Percentiles rank a stretch among this genome's conserved stretches.
Conservation (phyloP, 2,888 invertebrate species). For the Apotomis betuletana region DNA sequence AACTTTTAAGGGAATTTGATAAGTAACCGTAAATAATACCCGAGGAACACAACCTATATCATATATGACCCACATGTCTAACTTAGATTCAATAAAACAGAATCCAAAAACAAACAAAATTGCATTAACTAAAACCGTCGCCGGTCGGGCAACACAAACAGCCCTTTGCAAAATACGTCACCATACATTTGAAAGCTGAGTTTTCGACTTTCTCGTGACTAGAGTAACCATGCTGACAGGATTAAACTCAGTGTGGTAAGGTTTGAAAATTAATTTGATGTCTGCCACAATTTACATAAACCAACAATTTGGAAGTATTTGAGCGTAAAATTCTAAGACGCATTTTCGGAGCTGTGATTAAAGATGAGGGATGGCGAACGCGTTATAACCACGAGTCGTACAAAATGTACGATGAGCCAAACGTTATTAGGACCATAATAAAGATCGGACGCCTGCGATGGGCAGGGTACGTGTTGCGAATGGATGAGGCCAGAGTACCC, state of each 20-base stretch:
- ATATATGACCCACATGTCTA: conserved; percentile 21
- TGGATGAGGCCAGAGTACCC: too few relatives aligned
- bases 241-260: neutral
- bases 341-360: too few relatives aligned
- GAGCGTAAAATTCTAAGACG: too few relatives aligned
- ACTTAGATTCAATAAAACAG: conserved; percentile 16
- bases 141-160: conserved; percentile 28
- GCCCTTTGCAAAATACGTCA: conserved; percentile 40
- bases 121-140: conserved; percentile 34
- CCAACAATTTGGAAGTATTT: too few relatives aligned
- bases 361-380: too few relatives aligned
- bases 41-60: neutral
- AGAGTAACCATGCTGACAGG: neutral
- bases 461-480: too few relatives aligned
- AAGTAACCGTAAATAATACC: neutral
- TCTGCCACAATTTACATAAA: too few relatives aligned
- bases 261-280: too few relatives aligned
- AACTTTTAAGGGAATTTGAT: neutral
- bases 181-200: conserved; percentile 40
- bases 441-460: too few relatives aligned
- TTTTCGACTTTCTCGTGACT: conserved; percentile 29
- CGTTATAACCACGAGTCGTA: too few relatives aligned
- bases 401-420: too few relatives aligned
- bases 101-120: conserved; percentile 21
- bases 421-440: too few relatives aligned